Base-by-base conservation (phyloP, 1,140 invertebrate genomes). In the Drosophila punjabiensis region DNA sequence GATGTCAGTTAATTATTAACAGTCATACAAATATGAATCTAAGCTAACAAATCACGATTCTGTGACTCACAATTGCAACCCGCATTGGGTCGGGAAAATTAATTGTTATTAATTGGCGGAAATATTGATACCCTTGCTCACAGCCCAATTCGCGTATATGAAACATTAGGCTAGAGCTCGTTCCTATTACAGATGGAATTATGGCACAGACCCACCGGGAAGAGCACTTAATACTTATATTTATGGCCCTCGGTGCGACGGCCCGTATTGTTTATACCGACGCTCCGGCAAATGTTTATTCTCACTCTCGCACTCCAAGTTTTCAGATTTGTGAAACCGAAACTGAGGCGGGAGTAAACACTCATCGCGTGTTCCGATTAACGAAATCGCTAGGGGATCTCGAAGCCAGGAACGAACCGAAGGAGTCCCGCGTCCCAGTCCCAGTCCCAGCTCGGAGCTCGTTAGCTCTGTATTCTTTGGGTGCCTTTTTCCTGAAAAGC, bases 331-430 rank as follows among this genome's bases (percentile, higher is more conserved):
- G 35, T 60, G 50, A 69, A 67, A 58, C 47, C 10, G 50, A 74
- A 76, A 79, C 76, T 68, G 45, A 68, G 76, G 33, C 35, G 30
- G 60, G 55, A 60, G 68, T 87, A 76, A 82, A 86, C 77, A 81
- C 30, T 75, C 76, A 79, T 84, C 81, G 74, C 82, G 76, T 84
- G 85, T 81, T 81, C 70, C 77, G 83, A 76, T 79, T 62, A 85
- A 81, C 63, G 37, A 75, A 84, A 84, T 75, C 77, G 56, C 81
- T 66, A 32, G 56, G 68, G 33, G 33, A 56, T 71, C 65, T 69
- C 39, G 48, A n/a, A 28, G 37, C 48, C 67, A 50, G 53, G 76
- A 81, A 73, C 33, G 76, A 81, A 47, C 59, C 41, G 10, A 59
- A 24, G 48, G 35, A 53, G 53, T 33, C 58, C 24, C 56, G 3